Evolutionary conservation across 2,113 vertebrate genomes (phyloP), one percentile per base, ranked within the genome.

Genomic region (Raja brachyura): DNA sequence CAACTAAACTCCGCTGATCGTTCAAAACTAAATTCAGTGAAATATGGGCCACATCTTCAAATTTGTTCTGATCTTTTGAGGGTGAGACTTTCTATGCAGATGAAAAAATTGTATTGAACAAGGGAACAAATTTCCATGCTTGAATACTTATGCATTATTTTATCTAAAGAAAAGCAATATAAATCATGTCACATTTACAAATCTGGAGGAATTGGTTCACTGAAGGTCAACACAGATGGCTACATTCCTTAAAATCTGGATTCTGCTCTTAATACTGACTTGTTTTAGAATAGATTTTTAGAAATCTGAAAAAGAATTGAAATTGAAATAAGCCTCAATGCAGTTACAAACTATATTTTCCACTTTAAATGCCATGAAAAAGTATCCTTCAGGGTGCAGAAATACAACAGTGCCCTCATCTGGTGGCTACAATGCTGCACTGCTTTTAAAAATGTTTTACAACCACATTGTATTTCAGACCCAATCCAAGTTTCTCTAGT

Each of bases 351-450:
- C 48, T 9, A 59, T 81, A 56, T 33, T 61, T 33, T 88, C 59
- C 13, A 6, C 59, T 61, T 66, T 73, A 33, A 33, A 73, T 92
- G 10, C 56, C 6, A 59, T 86, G 25, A 3, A 61, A 31, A 25
- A 63, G 56, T 25, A 48, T 92, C 10, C 18, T 39, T 54, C 68
- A 73, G 13, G 70, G 20, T 54, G 10, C 66, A 54, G 66, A 39
- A 73, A 22, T 74, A 25, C 39, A 66, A 22, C 90, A 92, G 90
- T 48, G 66, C 90, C 90, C 90, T 92, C 90, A 54, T 28, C 33
- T 92, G 90, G 90, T 92, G 39, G 73, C 90, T 48, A 54, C 54
- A 11, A 11, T 73, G 10, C 68, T 73, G 39, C 33, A 90, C 10
- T 68, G 18, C 13, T 14, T 73, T 0, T 73, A 54, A 13, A 10